Evolutionary conservation across 2,888 invertebrate genomes (phyloP), one percentile per base, ranked within the genome.

Genomic region (Mongoloraphidia duomilia): DNA sequence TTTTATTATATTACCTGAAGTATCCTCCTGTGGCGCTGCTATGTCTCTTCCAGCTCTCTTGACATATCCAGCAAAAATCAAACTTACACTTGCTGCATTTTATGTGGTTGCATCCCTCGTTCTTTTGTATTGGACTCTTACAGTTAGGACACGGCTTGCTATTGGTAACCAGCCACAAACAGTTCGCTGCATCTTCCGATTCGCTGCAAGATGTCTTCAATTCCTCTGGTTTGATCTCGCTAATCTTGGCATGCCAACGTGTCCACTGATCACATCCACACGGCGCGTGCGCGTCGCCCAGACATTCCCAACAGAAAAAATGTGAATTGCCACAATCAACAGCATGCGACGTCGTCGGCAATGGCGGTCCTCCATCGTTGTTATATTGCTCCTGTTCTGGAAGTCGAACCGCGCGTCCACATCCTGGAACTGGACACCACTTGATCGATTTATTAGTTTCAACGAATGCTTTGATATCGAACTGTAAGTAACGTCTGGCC

Each of bases 101-200:
- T 77, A 82, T 81, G 61, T 82, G 81, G 61, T 82, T 82, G 63
- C 82, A 82, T 13, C 77, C 82, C 63, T 82, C 82, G 60, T 80
- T 80, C 60, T 82, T 81, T 64, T 82, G 80, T 52, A 82, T 82
- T 4, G 80, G 81, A 54, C 78, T 77, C 57, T 78, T 77, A 61
- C 82, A 82, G 61, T 79, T 80, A 33, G 82, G 81, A 60, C 81
- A 82, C 1, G 79, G 77, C 60, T 82, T 82, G 4, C 80, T 78
- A 64, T 82, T 79, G 13, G 80, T 80, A 13, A 81, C 79, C 50
- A 82, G 65, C 81, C 81, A 82, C 38, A 81, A 64, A 59, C 75
- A 77, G 61, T 80, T 81, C 39, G 77, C 77, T 3, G 76, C 77
- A 55, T 75, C 74, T 62, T 78, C 76, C 46, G 71, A 72, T 54